These are phyloP conservation scores for Phoenicopterus ruber DNA, from an alignment of 2,113 vertebrate genomes.

Conservation along the genomic window DNA sequence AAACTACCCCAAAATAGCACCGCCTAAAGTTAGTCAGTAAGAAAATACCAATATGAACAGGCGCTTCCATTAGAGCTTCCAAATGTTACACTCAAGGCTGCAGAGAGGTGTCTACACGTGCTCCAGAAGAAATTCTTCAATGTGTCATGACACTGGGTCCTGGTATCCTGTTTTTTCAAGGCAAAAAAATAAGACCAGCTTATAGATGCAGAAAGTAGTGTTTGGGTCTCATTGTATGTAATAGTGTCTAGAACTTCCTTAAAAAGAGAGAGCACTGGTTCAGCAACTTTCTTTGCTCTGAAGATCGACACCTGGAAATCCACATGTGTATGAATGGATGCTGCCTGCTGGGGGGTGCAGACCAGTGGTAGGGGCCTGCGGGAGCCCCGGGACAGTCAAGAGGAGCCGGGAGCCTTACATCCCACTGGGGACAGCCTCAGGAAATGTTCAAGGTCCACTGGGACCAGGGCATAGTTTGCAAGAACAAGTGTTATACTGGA, in stretches of 20 bases:
- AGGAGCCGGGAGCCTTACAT: not conserved
- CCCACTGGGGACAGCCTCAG: not conserved
- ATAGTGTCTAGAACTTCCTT: not conserved
- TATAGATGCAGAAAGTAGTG: not conserved
- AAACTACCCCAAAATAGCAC: not conserved
- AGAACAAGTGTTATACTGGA: not conserved
- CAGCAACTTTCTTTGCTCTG: not conserved
- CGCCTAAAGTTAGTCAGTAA: not conserved
- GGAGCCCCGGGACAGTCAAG: too few relatives aligned
- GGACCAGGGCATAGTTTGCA: not conserved
- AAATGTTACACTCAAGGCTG: not conserved
- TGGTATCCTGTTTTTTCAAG: not conserved
- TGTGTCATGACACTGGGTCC: fast-evolving
- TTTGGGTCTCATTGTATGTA: not conserved
- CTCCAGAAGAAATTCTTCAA: not conserved
- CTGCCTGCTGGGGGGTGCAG: not conserved
- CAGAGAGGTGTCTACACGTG: fast-evolving
- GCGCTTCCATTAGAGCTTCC: not conserved
- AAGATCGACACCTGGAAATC: not conserved
- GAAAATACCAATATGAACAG: fast-evolving
- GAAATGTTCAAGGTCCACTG: not conserved
- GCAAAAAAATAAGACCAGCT: not conserved
- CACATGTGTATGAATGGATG: not conserved
- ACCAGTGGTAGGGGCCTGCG: fast-evolving
- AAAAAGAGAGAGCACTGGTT: not conserved